A percentile compares a stretch with the other conserved stretches of the same genome.
These are phyloP conservation scores for Drosophila trapezifrons DNA, from an alignment of 1,140 invertebrate genomes.

Conservation along the genomic window DNA sequence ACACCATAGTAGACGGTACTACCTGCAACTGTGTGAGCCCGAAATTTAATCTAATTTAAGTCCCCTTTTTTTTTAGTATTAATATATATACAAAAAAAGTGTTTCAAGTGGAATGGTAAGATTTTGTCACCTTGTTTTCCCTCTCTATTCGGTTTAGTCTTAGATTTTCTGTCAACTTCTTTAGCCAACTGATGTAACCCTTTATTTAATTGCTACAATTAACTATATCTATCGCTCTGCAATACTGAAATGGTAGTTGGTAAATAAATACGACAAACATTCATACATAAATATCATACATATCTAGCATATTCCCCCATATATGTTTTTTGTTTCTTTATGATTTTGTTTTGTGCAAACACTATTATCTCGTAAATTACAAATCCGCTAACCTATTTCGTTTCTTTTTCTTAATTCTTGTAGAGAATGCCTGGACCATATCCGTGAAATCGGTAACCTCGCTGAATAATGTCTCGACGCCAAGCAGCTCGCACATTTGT, in stretches of 20 bases:
- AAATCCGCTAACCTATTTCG: conserved; percentile 67
- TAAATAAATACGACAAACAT: conserved; percentile 16
- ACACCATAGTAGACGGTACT: conserved; percentile 84
- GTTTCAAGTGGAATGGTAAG: conserved; percentile 21
- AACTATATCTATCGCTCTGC: conserved; percentile 45
- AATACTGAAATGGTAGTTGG: conserved; percentile 43
- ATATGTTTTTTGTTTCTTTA: conserved; percentile 3
- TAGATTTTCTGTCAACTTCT: conserved; percentile 16
- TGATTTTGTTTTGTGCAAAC: background rate
- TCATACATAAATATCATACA: conserved; percentile 43
- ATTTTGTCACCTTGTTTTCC: conserved; percentile 5
- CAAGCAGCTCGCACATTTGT: conserved; percentile 79
- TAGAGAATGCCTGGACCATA: conserved; percentile 72
- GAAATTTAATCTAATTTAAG: background rate
- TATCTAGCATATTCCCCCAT: conserved; percentile 14
- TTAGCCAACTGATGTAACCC: conserved; percentile 15
- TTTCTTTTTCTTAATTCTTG: conserved; percentile 61
- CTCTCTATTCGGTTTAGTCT: conserved; percentile 7
- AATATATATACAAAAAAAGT: background rate
- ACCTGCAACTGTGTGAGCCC: conserved; percentile 75
- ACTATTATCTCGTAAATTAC: background rate
- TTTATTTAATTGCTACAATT: conserved; percentile 14
- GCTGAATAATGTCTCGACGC: conserved; percentile 63
- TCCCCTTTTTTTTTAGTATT: background rate
- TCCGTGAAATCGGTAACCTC: conserved; percentile 79